phyloP scores from a whole-genome alignment of 2,888 invertebrate species.

The Parthenolecanium corni region DNA sequence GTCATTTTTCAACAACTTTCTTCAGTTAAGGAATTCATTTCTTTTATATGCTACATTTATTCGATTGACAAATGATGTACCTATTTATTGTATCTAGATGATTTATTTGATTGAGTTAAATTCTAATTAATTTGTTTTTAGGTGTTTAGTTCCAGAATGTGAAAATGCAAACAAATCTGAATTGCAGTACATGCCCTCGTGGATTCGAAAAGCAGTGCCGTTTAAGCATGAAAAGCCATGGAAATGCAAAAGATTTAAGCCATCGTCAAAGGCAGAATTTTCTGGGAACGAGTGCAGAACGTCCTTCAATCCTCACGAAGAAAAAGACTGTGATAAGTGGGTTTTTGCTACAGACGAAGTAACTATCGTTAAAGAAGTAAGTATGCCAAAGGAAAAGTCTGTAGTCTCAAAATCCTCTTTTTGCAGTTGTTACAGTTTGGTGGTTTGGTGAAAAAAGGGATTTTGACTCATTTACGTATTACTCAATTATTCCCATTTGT shows the following conservation, averaged over 20 bases:
- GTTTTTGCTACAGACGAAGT: constrained; percentile 43
- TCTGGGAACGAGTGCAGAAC: neutral
- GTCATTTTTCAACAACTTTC: no score
- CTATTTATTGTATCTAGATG: no score
- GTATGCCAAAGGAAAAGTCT: neutral
- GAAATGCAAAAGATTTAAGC: constrained; percentile 20
- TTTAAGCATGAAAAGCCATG: constrained; percentile 25
- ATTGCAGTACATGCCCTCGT: constrained; percentile 25
- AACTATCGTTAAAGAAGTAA: constrained; percentile 54
- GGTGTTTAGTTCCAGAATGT: constrained; percentile 21
- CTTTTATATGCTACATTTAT: no score
- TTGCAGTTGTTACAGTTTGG: no score
- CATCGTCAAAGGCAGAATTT: neutral
- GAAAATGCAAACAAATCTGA: neutral
- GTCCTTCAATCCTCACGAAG: constrained; percentile 4
- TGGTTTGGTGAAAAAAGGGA: no score
- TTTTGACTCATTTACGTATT: no score
- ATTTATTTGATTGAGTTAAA: no score
- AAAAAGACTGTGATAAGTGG: constrained; percentile 35
- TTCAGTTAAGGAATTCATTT: no score
- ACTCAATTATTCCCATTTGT: no score
- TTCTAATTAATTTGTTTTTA: constrained; percentile 4
- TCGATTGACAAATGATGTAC: no score
- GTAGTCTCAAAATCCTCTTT: no score
- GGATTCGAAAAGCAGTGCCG: constrained; percentile 31